Base-by-base conservation (phyloP, 2,113 vertebrate genomes). In the Dolichallabes microphthalmus region DNA sequence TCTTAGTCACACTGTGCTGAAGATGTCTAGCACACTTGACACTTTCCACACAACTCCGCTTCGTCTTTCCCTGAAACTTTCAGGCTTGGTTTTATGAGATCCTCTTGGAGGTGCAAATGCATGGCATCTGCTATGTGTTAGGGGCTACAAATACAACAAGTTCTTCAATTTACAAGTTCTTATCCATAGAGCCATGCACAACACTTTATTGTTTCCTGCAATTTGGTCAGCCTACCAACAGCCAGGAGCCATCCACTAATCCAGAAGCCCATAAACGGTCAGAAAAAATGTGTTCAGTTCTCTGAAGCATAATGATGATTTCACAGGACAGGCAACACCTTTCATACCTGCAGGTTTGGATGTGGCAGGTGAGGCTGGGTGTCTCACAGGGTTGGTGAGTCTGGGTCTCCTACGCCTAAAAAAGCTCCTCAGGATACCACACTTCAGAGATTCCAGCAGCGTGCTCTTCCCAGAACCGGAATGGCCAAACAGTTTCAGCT, bases 361-460 rank as follows among this genome's bases (percentile, higher is more conserved):
- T 84, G 94, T 96, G 91, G 97, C 86, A 15, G 98, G 97, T 2
- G 98, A 98, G 10, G 96, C 96, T 0, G 98, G 98, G 83, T 97
- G 98, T 9, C 97, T 94, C 10, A 93, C 88, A 0, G 95, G 94
- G 89, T 94, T 97, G 89, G 95, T 94, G 68, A 97, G 92, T 2
- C 97, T 94, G 17, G 96, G 96, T 76, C 97, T 93, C 82, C 96
- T 95, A 76, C 98, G 95, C 84, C 97, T 94, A 93, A 99, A 99
- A 90, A 99, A 98, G 91, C 98, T 97, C 87, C 98, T 92, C 83
- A 99, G 92, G 86, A 99, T 96, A 68, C 98, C 98, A 0, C 98
- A 99, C 79, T 97, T 98, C 74, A 99, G 95, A 20, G 98, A 99
- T 85, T 99, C 98, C 82, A 99, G 94, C 0, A 99, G 94, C 0